A percentile compares a stretch with the other conserved stretches of the same genome.
These are phyloP conservation scores for Bolinopsis microptera DNA, from an alignment of 37 sponge, comb jelly and placozoan genomes.

Conservation along the genomic window DNA sequence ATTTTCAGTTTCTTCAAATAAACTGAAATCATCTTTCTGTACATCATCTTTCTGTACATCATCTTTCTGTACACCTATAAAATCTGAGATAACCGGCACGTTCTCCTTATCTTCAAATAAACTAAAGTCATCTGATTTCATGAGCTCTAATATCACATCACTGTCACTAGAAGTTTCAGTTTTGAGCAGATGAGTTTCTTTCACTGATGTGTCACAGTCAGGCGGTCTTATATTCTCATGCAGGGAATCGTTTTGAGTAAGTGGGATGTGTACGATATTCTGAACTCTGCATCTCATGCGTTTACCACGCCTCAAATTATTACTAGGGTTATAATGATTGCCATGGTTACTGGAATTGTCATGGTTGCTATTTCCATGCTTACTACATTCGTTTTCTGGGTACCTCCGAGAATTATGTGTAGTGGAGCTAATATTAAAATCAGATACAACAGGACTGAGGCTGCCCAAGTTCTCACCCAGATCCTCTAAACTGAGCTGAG, in stretches of 20 bases:
- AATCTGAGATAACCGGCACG: no score
- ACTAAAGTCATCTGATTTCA: neutral
- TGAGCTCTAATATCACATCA: neutral
- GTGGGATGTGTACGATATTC: neutral
- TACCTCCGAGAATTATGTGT: no score
- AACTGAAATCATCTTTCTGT: neutral
- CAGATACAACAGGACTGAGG: neutral
- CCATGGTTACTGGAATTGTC: neutral
- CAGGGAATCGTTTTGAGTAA: neutral
- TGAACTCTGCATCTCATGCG: slow-evolving; percentile 14
- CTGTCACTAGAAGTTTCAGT: neutral
- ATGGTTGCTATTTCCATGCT: neutral
- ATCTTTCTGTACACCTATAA: no score
- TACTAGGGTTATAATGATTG: neutral
- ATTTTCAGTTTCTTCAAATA: slow-evolving; percentile 11
- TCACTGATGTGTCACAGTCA: neutral
- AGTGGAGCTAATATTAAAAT: no score
- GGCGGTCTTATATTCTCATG: neutral
- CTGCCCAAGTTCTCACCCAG: neutral
- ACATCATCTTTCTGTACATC: no score
- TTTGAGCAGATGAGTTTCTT: neutral
- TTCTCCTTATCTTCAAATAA: neutral
- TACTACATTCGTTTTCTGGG: no score
- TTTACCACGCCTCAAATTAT: neutral
- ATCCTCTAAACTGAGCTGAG: neutral